Evolutionary conservation across 2,797 vertebrate species (phyloP).

Genomic region (Craterocephalus amniculus): DNA sequence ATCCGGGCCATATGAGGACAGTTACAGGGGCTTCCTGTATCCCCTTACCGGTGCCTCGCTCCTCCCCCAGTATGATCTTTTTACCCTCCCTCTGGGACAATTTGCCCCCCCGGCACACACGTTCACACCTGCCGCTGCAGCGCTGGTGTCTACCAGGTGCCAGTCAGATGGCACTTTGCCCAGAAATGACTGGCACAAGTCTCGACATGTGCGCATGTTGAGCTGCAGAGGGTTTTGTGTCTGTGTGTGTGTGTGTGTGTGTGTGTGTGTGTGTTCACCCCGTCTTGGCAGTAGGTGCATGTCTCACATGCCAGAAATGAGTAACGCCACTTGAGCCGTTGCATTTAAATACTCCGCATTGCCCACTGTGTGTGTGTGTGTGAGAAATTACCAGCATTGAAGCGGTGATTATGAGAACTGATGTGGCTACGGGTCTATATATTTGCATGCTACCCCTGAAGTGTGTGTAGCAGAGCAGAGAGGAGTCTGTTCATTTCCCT

Average conservation of each 20-base stretch:
- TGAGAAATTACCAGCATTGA: slow-evolving; percentile 34
- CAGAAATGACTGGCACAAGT: slow-evolving; percentile 61
- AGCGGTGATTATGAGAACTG: slow-evolving; percentile 60
- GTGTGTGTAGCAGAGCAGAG: slow-evolving; percentile 14
- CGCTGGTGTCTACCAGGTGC: slow-evolving; percentile 52
- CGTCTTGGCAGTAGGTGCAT: slow-evolving; percentile 42
- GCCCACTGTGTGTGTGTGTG: slow-evolving; percentile 29
- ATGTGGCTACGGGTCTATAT: slow-evolving; percentile 37
- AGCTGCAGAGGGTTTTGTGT: slow-evolving; percentile 31
- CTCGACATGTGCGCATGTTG: slow-evolving; percentile 33
- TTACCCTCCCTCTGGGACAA: slow-evolving; percentile 29
- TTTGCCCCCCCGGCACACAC: no score
- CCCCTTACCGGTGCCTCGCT: slow-evolving; percentile 13
- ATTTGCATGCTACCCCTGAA: slow-evolving; percentile 18
- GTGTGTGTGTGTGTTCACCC: slow-evolving; percentile 22
- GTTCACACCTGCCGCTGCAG: slow-evolving; percentile 47
- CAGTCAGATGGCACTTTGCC: slow-evolving; percentile 56
- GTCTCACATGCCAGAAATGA: slow-evolving; percentile 65
- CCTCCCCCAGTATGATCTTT: neutral
- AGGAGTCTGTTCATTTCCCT: neutral
- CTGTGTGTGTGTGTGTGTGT: slow-evolving; percentile 31
- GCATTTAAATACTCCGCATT: slow-evolving; percentile 53
- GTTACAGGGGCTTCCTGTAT: slow-evolving; percentile 30
- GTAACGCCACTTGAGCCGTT: slow-evolving; percentile 53
- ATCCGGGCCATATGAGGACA: slow-evolving; percentile 62